These are phyloP conservation scores for Scarus forsteni DNA, from an alignment of 2,797 vertebrate genomes.

Conservation along the genomic window DNA sequence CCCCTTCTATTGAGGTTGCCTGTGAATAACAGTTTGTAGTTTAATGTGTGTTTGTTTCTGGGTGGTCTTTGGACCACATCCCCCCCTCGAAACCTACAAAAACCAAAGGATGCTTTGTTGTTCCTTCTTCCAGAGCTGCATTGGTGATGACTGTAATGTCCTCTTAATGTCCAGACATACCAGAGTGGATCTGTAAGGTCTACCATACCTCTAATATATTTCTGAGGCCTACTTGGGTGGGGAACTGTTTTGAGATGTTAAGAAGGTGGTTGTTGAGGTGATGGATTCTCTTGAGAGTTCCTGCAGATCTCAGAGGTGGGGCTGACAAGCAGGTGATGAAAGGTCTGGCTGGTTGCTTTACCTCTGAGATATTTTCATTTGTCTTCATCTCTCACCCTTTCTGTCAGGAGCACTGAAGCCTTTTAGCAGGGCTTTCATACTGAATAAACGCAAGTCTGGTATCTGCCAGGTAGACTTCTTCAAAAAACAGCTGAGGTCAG, in stretches of 20 bases:
- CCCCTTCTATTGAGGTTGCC: conserved; percentile 13
- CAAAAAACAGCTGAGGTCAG: conserved; percentile 68
- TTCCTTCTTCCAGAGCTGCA: conserved; percentile 17
- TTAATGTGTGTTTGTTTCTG: conserved; percentile 36
- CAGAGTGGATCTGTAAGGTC: conserved; percentile 18
- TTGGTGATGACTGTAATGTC: conserved; percentile 15
- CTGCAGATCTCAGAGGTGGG: conserved; percentile 35
- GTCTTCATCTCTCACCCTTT: conserved; percentile 46
- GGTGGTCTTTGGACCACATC: conserved; percentile 57
- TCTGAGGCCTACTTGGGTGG: conserved; percentile 23
- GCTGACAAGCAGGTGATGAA: conserved; percentile 67
- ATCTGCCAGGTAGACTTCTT: conserved; percentile 62
- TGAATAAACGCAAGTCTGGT: conserved; percentile 56
- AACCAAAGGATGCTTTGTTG: conserved; percentile 35
- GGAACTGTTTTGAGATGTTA: conserved; percentile 52
- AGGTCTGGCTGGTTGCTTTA: conserved; percentile 48
- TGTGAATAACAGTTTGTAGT: conserved; percentile 19
- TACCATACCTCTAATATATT: conserved; percentile 35
- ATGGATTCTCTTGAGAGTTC: conserved; percentile 56
- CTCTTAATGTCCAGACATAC: conserved; percentile 25
- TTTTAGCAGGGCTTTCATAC: conserved; percentile 42
- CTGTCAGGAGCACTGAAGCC: conserved; percentile 39
- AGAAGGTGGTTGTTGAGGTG: conserved; percentile 56
- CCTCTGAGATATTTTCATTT: conserved; percentile 62
- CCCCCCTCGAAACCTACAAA: conserved; percentile 7